phyloP scores from a whole-genome alignment of 2,888 invertebrate genomes.

The Chorisops tibialis region DNA sequence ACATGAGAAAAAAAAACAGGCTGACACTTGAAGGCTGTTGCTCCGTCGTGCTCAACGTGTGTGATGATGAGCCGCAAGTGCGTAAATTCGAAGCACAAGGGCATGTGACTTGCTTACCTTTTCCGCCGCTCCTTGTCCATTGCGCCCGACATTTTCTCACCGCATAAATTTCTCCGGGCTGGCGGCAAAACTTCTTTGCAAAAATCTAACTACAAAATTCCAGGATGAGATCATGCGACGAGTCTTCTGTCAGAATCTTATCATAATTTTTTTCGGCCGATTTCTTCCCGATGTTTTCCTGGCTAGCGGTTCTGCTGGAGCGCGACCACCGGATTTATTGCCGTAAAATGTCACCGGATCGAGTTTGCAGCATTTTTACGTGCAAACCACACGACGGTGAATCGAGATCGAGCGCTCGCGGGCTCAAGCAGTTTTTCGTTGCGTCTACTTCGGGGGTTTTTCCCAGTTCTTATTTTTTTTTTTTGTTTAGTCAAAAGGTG shows the following conservation, averaged over 20 bases:
- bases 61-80: background rate
- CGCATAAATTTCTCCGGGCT: background rate
- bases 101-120: slow-evolving; percentile 4
- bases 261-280: slow-evolving; percentile 13
- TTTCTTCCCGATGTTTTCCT: background rate
- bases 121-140: slow-evolving; percentile 15
- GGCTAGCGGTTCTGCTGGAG: slow-evolving; percentile 8
- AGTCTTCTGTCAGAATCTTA: slow-evolving; percentile 22
- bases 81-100: background rate
- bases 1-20: background rate
- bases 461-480: too few relatives aligned
- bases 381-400: background rate
- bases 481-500: slow-evolving; percentile 13
- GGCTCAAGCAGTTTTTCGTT: slow-evolving; percentile 10
- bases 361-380: background rate
- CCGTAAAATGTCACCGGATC: background rate
- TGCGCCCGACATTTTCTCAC: slow-evolving; percentile 12
- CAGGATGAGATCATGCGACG: slow-evolving; percentile 21
- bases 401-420: background rate
- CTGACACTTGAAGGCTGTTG: slow-evolving; percentile 21
- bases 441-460: too few relatives aligned
- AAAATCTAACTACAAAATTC: slow-evolving; percentile 9
- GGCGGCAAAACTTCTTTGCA: background rate
- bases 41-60: background rate
- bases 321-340: background rate